Evolutionary conservation across 2,113 vertebrate genomes (phyloP), one percentile per base, ranked within the genome.

Genomic region (Chloebia gouldiae): DNA sequence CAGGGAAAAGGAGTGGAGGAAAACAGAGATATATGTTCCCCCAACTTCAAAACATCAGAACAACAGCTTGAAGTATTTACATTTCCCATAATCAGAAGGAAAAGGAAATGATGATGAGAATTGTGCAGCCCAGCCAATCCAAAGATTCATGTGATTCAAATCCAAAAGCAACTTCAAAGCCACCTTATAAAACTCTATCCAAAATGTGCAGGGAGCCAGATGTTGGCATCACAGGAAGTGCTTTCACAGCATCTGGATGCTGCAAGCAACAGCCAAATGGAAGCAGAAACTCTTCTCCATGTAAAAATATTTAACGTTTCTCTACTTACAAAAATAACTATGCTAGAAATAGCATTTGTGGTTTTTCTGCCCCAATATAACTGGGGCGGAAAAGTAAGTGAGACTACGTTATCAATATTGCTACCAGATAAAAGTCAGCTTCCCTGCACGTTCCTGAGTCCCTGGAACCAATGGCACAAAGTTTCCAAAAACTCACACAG

Each of bases 131-230:
- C 51, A 77, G 96, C 77, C 89, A 69, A 44, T 20, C 75, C 81
- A 40, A 60, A 61, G 81, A 83, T 25, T 90, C 93, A 72, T 19
- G 24, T 83, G 81, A 96, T 45, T 42, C 68, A 68, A 70, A 95
- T 88, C 92, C 95, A 92, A 93, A 82, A 92, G 71, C 63, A 88
- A 82, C 95, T 93, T 97, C 96, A 97, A 91, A 95, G 94, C 61
- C 20, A 39, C 70, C 92, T 92, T 86, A 11, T 96, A 95, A 98
- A 97, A 81, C 69, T 44, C 13, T 53, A 8, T 2, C 40, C 92
- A 90, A 51, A 65, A 73, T 42, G 30, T 73, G 31, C 51, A 71
- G 59, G 84, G n/a, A 92, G 94, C 94, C 97, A 95, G 95, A 96
- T 82, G 96, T 68, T 51, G 81, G 75, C 76, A 3, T 4, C 16